These are phyloP conservation scores for Liparis tanakae DNA, from an alignment of 2,797 vertebrate species.

Conservation along the genomic window DNA sequence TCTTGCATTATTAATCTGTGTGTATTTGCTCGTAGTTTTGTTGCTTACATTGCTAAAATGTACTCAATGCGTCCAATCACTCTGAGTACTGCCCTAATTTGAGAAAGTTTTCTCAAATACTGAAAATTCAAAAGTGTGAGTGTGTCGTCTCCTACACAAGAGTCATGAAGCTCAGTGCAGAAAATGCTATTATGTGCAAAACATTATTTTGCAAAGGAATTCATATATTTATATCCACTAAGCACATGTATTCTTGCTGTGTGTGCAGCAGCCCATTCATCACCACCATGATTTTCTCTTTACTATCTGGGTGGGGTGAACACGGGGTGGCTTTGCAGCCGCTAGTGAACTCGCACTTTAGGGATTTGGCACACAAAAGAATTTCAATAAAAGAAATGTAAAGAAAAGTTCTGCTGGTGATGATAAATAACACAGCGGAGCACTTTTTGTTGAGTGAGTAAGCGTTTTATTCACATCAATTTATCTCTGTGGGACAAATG, in stretches of 20 bases:
- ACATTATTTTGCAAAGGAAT: conserved; percentile 45
- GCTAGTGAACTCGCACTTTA: conserved; percentile 21
- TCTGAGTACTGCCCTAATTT: background rate
- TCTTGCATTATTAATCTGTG: background rate
- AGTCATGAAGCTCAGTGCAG: conserved; percentile 19
- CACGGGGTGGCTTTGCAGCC: conserved; percentile 10
- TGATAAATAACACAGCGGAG: conserved; percentile 54
- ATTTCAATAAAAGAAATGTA: conserved; percentile 1
- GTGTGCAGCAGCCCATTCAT: conserved; percentile 44
- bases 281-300: conserved; percentile 40
- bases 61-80: background rate
- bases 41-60: conserved; percentile 1
- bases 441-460: background rate
- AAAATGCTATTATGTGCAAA: conserved; percentile 22
- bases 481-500: conserved; percentile 30
- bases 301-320: conserved; percentile 21
- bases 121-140: conserved; percentile 25
- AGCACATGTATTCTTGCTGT: conserved; percentile 32
- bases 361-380: conserved; percentile 31
- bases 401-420: conserved; percentile 4
- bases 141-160: background rate
- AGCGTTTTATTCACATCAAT: conserved; percentile 7
- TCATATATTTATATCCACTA: conserved; percentile 38
- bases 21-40: background rate
- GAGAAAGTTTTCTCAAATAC: conserved; percentile 17